These are phyloP conservation scores for Clarias gariepinus DNA, from an alignment of 2,113 vertebrate species.

Conservation along the genomic window DNA sequence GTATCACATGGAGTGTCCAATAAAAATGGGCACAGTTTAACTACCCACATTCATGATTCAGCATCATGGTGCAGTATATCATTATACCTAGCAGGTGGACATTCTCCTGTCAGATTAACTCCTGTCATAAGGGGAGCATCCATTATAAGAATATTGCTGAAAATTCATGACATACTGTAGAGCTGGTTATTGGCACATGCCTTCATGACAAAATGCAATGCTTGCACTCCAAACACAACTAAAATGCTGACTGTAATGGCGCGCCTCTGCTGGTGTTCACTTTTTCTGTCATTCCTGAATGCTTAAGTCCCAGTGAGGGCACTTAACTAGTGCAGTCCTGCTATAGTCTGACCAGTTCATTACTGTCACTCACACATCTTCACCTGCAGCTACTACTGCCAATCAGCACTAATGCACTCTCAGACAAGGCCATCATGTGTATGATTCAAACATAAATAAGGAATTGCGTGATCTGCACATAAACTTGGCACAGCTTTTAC, in stretches of 20 bases:
- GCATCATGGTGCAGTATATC: background rate
- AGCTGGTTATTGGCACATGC: background rate
- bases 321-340: background rate
- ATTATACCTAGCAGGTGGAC: background rate
- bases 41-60: background rate
- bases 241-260: background rate
- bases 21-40: background rate
- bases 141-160: background rate
- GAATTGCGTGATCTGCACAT: background rate
- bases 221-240: background rate
- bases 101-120: too few relatives aligned
- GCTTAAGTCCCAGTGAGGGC: constrained; percentile 11
- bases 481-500: too few relatives aligned
- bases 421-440: background rate
- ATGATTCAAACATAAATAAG: background rate
- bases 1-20: background rate
- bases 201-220: background rate
- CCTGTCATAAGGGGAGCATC: background rate
- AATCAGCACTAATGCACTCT: too few relatives aligned
- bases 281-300: background rate
- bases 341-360: background rate
- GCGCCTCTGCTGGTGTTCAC: background rate
- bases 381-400: background rate
- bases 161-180: background rate
- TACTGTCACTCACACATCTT: background rate